Base-by-base conservation (phyloP, 2,113 vertebrate genomes). In the Okapia johnstoni region DNA sequence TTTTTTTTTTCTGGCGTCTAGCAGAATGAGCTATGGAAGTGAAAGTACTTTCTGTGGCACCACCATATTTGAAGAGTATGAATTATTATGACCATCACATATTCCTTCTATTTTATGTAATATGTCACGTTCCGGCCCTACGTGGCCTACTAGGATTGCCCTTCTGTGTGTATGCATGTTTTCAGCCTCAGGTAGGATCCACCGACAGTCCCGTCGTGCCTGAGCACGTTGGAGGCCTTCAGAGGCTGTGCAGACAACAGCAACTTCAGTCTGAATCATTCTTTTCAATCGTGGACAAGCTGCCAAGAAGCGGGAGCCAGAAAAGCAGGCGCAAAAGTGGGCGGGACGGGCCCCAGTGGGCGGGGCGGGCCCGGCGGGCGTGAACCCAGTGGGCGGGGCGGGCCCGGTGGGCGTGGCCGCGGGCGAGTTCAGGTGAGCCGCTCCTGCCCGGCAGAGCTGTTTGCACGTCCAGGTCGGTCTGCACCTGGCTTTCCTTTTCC, bases 191-290 rank as follows among this genome's bases (percentile, higher is more conserved):
- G 98, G 97, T 97, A 85, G 95, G 8, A 2, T 84, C 84, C 54
- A 57, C 79, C 55, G 19, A 89, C 70, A 96, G 96, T 33, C 16
- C 21, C 26, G 98, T 98, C 98, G 92, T 99, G 99, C 98, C 89
- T 0, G 52, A 98, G 98, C 99, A 97, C 93, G 99, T 98, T 50
- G 30, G 66, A 97, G 96, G 93, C 94, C 93, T 96, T 96, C 80
- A 54, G 95, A 90, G 96, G 92, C 96, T 92, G 97, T 97, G 97
- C 98, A 98, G 97, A 97, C 98, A 98, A 92, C 97, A 97, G 98
- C 98, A 98, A 6, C 97, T 94, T 94, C 83, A 89, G 88, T 88
- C 95, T 98, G 98, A 98, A 97, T 99, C 96, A 98, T 90, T 96
- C 96, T 92, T 91, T 88, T 92, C 98, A 97, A 50, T 94, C 70